These are phyloP conservation scores for Smutsia temminckii DNA, from an alignment of 2,797 vertebrate genomes.

Conservation along the genomic window DNA sequence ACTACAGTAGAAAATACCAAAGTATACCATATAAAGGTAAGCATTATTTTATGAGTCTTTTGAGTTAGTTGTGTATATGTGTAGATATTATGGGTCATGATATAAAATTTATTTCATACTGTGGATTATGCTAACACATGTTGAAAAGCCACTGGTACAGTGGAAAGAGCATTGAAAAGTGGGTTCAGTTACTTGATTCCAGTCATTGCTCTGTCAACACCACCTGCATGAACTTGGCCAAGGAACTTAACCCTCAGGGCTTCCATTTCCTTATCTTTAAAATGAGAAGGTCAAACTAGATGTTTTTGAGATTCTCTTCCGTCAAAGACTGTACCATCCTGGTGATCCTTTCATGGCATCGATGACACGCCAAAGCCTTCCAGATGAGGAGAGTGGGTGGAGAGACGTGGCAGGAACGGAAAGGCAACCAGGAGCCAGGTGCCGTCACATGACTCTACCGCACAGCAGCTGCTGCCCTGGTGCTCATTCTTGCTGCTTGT, in stretches of 20 bases:
- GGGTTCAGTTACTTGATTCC: not conserved
- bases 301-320: not conserved
- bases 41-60: not conserved
- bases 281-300: not conserved
- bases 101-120: not conserved
- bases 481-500: not conserved
- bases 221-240: not conserved
- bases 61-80: not conserved
- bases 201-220: not conserved
- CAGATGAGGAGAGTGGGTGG: not conserved
- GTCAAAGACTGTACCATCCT: not conserved
- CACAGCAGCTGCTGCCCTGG: not conserved
- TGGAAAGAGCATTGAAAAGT: not conserved
- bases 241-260: not conserved
- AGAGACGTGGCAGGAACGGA: not conserved
- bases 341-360: not conserved
- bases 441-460: not conserved
- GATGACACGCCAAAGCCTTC: slow-evolving; percentile 6
- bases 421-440: not conserved
- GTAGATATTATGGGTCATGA: not conserved
- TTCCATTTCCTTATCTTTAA: slow-evolving; percentile 34
- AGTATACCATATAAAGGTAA: not conserved
- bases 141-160: not conserved
- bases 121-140: not conserved
- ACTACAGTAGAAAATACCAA: not conserved